phyloP scores from a whole-genome alignment of 2,797 vertebrate genomes.

The Lithobates sylvaticus region DNA sequence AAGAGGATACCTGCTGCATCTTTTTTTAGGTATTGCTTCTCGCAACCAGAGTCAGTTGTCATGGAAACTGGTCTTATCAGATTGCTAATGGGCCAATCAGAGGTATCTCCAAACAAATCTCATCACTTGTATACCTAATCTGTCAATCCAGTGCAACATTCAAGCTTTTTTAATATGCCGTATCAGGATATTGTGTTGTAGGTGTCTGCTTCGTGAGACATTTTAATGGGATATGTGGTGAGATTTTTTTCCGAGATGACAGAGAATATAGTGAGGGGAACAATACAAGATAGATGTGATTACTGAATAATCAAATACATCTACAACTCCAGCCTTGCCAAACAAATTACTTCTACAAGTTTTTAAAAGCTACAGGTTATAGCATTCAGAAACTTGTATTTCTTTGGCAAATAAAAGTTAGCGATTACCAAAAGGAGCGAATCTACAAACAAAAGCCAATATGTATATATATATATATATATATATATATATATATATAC shows the following conservation, averaged over 20 bases:
- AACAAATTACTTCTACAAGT: background rate
- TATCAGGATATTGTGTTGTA: constrained; percentile 16
- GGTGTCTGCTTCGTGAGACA: constrained; percentile 3
- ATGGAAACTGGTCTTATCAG: constrained; percentile 49
- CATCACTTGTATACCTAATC: constrained; percentile 43
- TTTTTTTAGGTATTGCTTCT: constrained; percentile 44
- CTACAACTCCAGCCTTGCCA: background rate
- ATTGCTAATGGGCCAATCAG: constrained; percentile 48
- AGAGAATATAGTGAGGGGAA: background rate
- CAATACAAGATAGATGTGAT: background rate
- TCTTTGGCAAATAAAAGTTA: background rate
- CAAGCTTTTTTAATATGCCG: constrained; percentile 35
- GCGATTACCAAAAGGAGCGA: no score
- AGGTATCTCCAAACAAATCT: constrained; percentile 37
- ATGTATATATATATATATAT: background rate
- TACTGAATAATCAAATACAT: background rate
- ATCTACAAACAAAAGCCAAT: background rate
- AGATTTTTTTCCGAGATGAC: constrained; percentile 3
- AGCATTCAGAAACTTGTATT: no score
- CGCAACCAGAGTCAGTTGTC: constrained; percentile 47
- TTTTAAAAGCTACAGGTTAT: background rate
- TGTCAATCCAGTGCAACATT: background rate
- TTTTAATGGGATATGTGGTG: background rate
- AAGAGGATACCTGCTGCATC: constrained; percentile 42
- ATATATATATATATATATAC: background rate